phyloP scores from a whole-genome alignment of 1,140 invertebrate genomes.

The Heterodera schachtii region DNA sequence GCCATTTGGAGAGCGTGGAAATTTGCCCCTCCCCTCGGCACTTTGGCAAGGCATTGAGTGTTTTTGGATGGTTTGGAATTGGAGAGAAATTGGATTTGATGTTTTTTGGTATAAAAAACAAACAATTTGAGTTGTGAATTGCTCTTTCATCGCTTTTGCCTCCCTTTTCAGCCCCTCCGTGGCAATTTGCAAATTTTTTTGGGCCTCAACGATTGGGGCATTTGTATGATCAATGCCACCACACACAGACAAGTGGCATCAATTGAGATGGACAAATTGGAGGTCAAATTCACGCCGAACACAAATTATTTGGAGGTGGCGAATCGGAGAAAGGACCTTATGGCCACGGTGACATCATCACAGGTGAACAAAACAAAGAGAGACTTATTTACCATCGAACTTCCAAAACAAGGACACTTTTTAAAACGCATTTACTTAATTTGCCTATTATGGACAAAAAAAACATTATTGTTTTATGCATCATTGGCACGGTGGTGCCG shows the following conservation, averaged over 20 bases:
- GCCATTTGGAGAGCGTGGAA: slow-evolving; percentile 21
- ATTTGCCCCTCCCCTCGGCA: slow-evolving; percentile 15
- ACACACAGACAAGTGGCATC: slow-evolving; percentile 50
- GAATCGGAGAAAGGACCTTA: slow-evolving; percentile 34
- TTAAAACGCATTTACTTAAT: too few species aligned
- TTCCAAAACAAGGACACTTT: too few species aligned
- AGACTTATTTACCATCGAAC: too few species aligned
- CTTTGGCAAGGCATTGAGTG: slow-evolving; percentile 7
- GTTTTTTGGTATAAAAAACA: neutral
- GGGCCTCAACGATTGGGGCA: slow-evolving; percentile 49
- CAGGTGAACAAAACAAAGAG: slow-evolving; percentile 19
- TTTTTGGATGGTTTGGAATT: slow-evolving; percentile 8
- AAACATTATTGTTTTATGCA: too few species aligned
- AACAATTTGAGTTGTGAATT: neutral
- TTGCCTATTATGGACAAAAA: too few species aligned
- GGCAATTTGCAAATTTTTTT: slow-evolving; percentile 36
- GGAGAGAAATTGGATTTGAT: slow-evolving; percentile 11
- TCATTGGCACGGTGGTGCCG: too few species aligned
- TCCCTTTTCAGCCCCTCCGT: slow-evolving; percentile 46
- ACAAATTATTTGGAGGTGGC: slow-evolving; percentile 41
- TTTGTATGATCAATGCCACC: slow-evolving; percentile 37
- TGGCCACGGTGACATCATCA: slow-evolving; percentile 42
- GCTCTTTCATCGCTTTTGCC: neutral
- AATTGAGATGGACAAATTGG: slow-evolving; percentile 42
- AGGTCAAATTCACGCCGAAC: slow-evolving; percentile 45